Base-by-base conservation (phyloP, 2,797 vertebrate species). In the Crenichthys baileyi region DNA sequence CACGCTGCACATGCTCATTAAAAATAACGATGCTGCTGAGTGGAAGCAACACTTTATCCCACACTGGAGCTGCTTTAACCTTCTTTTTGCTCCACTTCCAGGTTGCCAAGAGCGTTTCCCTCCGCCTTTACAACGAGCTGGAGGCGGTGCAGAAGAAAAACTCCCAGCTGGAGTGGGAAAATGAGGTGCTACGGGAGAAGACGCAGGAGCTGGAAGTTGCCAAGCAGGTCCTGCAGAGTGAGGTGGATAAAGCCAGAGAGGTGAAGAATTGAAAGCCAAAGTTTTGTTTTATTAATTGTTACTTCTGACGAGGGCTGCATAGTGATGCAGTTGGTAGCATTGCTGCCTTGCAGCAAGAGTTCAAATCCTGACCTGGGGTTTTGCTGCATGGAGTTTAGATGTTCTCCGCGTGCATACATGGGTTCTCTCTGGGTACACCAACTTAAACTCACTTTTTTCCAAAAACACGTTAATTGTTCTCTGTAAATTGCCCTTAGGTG, bases 21-120 rank as follows among this genome's bases (percentile, higher is more conserved):
- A 72, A 63, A 73, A 82, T 63, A 82, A 72, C 29, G 46, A 71
- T 22, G 53, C 26, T 16, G 18, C 56, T 24, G 1, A 80, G 76
- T 20, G 44, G 24, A 67, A 72, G 29, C 22, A 65, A 29, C 3
- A 3, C 48, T 76, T 44, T 11, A 29, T 61, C 58, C 20, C 36
- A 39, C 51, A 77, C 16, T 60, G 51, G 9, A 77, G 41, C 15
- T 13, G 65, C 72, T 65, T 36, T 74, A 78, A 78, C 75, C 50
- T 65, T 46, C 61, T 44, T 24, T 70, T 70, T 70, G 18, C 39
- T 88, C 75, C 79, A 50, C 67, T 75, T 24, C 29, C 93, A 99
- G 98, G 97, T 99, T 83, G 97, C 97, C 46, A 99, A 98, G 94
- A 98, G 97, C 0, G 98, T 99, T 84, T 99, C 98, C 0, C 92